A percentile compares a stretch with the other conserved stretches of the same genome.
These are phyloP conservation scores for Gobio occitaniae DNA, from an alignment of 2,797 vertebrate species.

Conservation along the genomic window DNA sequence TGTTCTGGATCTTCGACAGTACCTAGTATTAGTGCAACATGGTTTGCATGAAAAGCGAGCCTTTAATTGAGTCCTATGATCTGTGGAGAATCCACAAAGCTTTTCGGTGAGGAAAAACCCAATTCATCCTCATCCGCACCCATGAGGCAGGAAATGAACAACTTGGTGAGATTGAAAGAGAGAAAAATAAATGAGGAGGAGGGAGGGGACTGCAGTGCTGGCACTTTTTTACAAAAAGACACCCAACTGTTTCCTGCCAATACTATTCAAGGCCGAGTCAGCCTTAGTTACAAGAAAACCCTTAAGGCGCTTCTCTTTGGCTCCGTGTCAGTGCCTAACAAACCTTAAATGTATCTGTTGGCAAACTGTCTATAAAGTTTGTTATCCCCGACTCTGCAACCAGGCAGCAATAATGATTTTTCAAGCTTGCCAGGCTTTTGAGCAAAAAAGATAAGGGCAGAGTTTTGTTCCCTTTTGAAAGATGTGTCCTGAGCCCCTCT, in stretches of 20 bases:
- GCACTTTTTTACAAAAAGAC: slow-evolving; percentile 35
- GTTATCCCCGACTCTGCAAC: slow-evolving; percentile 31
- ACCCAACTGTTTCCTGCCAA: slow-evolving; percentile 29
- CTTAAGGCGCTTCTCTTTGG: slow-evolving; percentile 44
- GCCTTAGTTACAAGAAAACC: slow-evolving; percentile 36
- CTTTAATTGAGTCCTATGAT: slow-evolving; percentile 25
- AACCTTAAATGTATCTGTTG: slow-evolving; percentile 47
- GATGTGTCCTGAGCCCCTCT: slow-evolving; percentile 30
- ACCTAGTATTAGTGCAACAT: slow-evolving; percentile 14
- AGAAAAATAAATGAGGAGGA: background rate
- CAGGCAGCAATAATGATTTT: slow-evolving; percentile 55
- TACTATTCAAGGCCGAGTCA: slow-evolving; percentile 34
- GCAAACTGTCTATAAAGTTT: slow-evolving; percentile 52
- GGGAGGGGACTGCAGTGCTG: slow-evolving; percentile 33
- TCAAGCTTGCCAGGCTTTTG: slow-evolving; percentile 53
- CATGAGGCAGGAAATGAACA: slow-evolving; percentile 27
- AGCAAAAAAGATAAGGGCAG: slow-evolving; percentile 51
- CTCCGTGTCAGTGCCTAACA: slow-evolving; percentile 33
- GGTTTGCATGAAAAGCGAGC: slow-evolving; percentile 13
- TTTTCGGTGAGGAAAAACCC: slow-evolving; percentile 19
- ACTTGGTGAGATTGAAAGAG: slow-evolving; percentile 22
- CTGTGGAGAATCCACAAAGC: slow-evolving; percentile 37
- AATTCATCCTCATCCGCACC: slow-evolving; percentile 16
- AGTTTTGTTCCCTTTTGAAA: slow-evolving; percentile 59
- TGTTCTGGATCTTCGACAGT: background rate